Evolutionary conservation across 2,888 invertebrate species (phyloP).

Genomic region (Epiblema foenella): DNA sequence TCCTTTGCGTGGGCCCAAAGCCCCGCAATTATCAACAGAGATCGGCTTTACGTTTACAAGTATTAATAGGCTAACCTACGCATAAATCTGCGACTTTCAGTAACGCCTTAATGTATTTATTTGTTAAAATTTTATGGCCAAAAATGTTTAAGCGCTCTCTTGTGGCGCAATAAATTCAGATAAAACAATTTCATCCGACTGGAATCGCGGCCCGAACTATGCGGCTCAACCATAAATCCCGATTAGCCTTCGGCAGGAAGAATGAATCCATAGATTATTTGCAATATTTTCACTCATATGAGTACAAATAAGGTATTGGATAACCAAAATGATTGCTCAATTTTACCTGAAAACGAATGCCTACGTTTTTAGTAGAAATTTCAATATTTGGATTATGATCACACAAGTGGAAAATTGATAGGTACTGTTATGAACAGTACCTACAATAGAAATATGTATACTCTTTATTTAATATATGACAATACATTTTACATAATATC

Average conservation of each 20-base stretch:
- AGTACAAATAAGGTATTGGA: slow-evolving; percentile 51
- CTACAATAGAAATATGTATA: not conserved
- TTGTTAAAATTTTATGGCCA: slow-evolving; percentile 60
- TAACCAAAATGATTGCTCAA: slow-evolving; percentile 19
- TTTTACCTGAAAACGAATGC: slow-evolving; percentile 25
- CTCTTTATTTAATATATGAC: no score
- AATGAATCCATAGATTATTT: slow-evolving; percentile 67
- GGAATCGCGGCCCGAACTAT: slow-evolving; percentile 74
- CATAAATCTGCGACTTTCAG: slow-evolving; percentile 34
- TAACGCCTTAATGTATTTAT: slow-evolving; percentile 55
- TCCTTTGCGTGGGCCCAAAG: not conserved
- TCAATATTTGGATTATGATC: slow-evolving; percentile 12
- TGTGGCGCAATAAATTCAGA: slow-evolving; percentile 75
- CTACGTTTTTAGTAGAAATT: not conserved
- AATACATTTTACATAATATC: no score
- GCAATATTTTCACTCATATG: slow-evolving; percentile 60
- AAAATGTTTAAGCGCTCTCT: slow-evolving; percentile 70
- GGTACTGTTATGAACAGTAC: not conserved
- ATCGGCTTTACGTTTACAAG: slow-evolving; percentile 19
- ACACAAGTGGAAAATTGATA: slow-evolving; percentile 19
- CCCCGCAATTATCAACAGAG: slow-evolving; percentile 18
- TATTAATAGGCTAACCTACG: slow-evolving; percentile 22
- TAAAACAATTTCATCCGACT: slow-evolving; percentile 78
- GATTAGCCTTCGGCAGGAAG: slow-evolving; percentile 71
- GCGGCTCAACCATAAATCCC: slow-evolving; percentile 73